phyloP scores from a whole-genome alignment of 2,113 vertebrate genomes.

The Heliornis fulica region DNA sequence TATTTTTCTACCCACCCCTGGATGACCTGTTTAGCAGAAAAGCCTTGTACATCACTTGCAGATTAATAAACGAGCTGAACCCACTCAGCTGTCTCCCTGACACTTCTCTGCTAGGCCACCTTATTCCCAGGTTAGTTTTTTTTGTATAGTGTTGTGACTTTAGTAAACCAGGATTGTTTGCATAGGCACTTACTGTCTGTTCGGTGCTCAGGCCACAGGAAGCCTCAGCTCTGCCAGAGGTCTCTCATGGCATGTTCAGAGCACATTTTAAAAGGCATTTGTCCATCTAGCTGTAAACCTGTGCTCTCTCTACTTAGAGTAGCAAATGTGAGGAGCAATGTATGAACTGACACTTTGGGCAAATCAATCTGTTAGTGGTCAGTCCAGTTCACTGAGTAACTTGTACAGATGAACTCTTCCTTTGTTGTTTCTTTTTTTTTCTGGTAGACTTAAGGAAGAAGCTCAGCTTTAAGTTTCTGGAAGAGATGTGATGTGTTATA shows the following conservation, averaged over 20 bases:
- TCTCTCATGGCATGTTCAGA: neutral
- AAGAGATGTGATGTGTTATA: neutral
- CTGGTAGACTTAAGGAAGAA: neutral
- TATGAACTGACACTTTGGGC: neutral
- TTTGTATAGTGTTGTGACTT: neutral
- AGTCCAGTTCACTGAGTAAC: neutral
- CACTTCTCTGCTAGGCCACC: neutral
- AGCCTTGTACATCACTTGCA: neutral
- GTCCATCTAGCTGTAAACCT: neutral
- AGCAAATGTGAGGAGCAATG: neutral
- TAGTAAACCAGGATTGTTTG: neutral
- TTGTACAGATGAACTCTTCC: neutral
- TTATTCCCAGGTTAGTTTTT: neutral
- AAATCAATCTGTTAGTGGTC: neutral
- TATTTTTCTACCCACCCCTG: neutral
- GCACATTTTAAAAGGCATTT: neutral
- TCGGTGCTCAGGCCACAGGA: constrained; percentile 5
- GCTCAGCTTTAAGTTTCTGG: neutral
- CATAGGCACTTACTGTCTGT: neutral
- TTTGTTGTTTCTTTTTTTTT: neutral
- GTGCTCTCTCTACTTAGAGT: neutral
- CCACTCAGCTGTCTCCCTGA: neutral
- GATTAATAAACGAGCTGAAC: neutral
- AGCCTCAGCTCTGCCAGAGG: constrained; percentile 20
- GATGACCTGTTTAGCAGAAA: neutral